phyloP scores from a whole-genome alignment of 2,888 invertebrate species.

The Chymomyza caudatula region DNA sequence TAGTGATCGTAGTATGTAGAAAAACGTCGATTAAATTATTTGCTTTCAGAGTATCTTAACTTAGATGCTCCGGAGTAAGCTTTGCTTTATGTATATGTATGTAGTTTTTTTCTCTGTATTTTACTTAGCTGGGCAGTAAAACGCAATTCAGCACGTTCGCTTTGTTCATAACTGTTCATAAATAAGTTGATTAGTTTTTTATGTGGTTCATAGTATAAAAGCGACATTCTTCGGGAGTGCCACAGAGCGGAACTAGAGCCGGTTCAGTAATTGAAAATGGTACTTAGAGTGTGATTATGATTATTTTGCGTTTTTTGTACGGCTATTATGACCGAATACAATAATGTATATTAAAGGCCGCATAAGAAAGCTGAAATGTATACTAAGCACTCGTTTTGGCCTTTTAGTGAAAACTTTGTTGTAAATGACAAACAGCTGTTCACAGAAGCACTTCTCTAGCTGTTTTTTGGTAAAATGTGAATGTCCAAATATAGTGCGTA shows the following conservation, averaged over 20 bases:
- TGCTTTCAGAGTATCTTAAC: background rate
- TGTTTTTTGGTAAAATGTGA: too few species aligned
- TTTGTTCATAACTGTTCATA: slow-evolving; percentile 69
- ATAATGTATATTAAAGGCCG: too few species aligned
- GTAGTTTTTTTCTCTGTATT: background rate
- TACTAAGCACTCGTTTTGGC: too few species aligned
- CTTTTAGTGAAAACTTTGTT: too few species aligned
- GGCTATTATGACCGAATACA: slow-evolving; percentile 33
- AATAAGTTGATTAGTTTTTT: slow-evolving; percentile 70
- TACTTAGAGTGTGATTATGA: slow-evolving; percentile 66
- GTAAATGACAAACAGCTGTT: too few species aligned
- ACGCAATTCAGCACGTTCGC: slow-evolving; percentile 65
- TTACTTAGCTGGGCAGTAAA: slow-evolving; percentile 20
- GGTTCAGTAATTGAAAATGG: slow-evolving; percentile 60
- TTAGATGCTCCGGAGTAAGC: background rate
- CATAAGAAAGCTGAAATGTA: slow-evolving; percentile 34
- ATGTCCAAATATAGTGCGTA: too few species aligned
- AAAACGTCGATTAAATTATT: too few species aligned
- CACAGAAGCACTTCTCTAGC: too few species aligned
- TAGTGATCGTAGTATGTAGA: too few species aligned
- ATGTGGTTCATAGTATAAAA: slow-evolving; percentile 48
- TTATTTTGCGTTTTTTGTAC: slow-evolving; percentile 35
- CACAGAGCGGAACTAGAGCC: slow-evolving; percentile 22
- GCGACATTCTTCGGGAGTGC: background rate
- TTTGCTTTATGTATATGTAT: too few species aligned